Percentiles rank a stretch among this genome's conserved stretches.
phyloP scores from a whole-genome alignment of 2,888 invertebrate genomes.

The Gastrophysa polygoni region DNA sequence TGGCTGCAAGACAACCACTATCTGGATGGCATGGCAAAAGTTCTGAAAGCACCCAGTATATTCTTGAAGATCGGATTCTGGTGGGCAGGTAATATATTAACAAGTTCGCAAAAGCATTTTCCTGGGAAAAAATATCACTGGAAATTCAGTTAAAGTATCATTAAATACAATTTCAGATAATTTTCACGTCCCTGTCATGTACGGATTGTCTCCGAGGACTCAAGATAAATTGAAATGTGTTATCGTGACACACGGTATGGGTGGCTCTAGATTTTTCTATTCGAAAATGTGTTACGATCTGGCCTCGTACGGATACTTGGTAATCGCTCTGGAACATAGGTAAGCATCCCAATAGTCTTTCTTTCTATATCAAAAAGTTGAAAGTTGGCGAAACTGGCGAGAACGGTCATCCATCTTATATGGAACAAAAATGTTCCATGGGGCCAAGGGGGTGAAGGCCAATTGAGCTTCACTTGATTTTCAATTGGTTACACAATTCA shows the following conservation, averaged over 20 bases:
- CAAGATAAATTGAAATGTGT: conserved; percentile 61
- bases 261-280: conserved; percentile 67
- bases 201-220: conserved; percentile 57
- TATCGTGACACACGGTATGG: conserved; percentile 70
- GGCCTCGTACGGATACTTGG: conserved; percentile 69
- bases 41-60: conserved; percentile 54
- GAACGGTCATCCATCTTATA: too few species aligned
- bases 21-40: conserved; percentile 51
- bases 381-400: too few species aligned
- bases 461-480: too few species aligned
- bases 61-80: conserved; percentile 40
- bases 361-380: too few species aligned
- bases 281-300: conserved; percentile 66
- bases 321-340: conserved; percentile 71
- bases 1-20: conserved; percentile 61
- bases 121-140: too few species aligned
- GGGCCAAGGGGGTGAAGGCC: too few species aligned
- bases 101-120: too few species aligned
- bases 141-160: too few species aligned
- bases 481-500: too few species aligned
- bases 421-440: too few species aligned
- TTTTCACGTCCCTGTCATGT: conserved; percentile 62
- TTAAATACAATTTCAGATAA: conserved; percentile 50
- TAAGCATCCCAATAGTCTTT: conserved; percentile 39
- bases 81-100: conserved; percentile 7